Base-by-base conservation (phyloP, 2,888 invertebrate genomes). In the Heliconius hortense region DNA sequence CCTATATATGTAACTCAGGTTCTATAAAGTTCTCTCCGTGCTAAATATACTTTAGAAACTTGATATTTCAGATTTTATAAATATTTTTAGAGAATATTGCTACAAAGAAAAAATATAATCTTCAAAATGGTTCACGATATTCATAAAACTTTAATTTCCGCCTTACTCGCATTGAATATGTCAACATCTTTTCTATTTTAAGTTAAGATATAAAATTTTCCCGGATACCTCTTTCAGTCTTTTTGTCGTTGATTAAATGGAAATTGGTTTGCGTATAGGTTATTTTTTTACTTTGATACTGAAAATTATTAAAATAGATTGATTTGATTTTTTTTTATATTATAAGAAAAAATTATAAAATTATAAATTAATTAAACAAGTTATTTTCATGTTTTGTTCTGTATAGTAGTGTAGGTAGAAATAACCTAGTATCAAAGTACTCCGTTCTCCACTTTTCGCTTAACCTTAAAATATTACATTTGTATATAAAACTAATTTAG, bases 81-180 rank as follows among this genome's bases (percentile, higher is more conserved):
- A 53, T 31, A 68, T 68, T 67, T 73, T 67, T 11, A 72, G n/a
- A 24, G 15, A 28, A 72, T 72, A 63, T 68, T 67, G 67, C 43
- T 68, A 60, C 67, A 68, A 60, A 68, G 43, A 56, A 67, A 43
- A 73, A 66, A 43, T 60, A 60, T 73, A 43, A 60, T 31, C 31
- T 43, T 59, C n/a, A 68, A 60, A 73, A 31, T 15, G 60, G 59
- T 60, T 60, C 48, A 31, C 43, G 39, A 39, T 43, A 59, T 60
- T 28, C 73, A 68, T 68, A 68, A 60, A 73, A 59, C 28, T 67
- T 73, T 73, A 73, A 73, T 73, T 73, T 73, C 73, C 73, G 73
- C 67, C 48, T 21, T 31, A 60, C 59, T 68, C 67, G 31, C 60
- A 68, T 73, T 73, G 43, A 31, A 68, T 68, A 73, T 60, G 59